Percentiles rank a stretch among this genome's conserved stretches.
phyloP scores from a whole-genome alignment of 2,113 vertebrate species.

The Chaetops frenatus region DNA sequence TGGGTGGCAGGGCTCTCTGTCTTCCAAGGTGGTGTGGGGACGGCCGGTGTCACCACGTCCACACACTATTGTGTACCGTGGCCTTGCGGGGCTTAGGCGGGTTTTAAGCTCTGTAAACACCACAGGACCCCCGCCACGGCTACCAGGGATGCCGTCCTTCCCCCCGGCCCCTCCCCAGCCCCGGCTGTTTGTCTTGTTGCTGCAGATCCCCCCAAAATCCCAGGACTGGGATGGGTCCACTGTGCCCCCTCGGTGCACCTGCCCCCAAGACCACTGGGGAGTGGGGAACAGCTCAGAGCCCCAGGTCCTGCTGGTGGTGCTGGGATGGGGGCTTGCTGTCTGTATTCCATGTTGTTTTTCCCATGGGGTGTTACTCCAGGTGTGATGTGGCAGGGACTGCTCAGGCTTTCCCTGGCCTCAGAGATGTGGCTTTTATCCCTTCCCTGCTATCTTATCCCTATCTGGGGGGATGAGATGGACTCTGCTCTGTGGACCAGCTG shows the following conservation, averaged over 20 bases:
- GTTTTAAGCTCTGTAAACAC: conserved; percentile 61
- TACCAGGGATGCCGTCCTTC: background rate
- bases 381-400: background rate
- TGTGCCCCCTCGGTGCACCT: background rate
- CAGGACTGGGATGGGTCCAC: background rate
- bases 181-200: background rate
- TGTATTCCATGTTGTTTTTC: rapidly evolving
- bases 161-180: background rate
- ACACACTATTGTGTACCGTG: conserved; percentile 62
- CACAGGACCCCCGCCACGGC: background rate
- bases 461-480: background rate
- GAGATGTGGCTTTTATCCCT: background rate
- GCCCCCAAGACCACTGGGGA: background rate
- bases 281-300: background rate
- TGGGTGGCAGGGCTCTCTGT: conserved; percentile 83
- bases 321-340: background rate
- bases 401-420: background rate
- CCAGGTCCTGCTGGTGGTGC: background rate
- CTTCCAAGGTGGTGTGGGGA: conserved; percentile 66
- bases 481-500: background rate
- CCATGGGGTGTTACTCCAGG: background rate
- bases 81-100: conserved; percentile 36
- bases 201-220: background rate
- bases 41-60: conserved; percentile 66
- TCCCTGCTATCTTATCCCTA: background rate